A percentile compares a stretch with the other conserved stretches of the same genome.
Conservation (phyloP, 92 coral and sea anemone genomes). For the Pocillopora grandis region DNA sequence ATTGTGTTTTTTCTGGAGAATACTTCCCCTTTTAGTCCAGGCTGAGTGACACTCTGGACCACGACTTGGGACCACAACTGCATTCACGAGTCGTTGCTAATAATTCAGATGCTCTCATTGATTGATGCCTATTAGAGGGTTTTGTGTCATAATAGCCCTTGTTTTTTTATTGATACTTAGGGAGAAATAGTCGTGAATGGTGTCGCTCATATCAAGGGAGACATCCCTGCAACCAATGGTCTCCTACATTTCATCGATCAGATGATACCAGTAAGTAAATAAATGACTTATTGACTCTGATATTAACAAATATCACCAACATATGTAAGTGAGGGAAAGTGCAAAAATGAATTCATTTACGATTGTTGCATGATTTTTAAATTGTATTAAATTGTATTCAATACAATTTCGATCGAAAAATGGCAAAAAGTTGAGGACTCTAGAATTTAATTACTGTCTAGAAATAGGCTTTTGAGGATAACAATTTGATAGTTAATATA, state of each 20-base stretch:
- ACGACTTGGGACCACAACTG: too few relatives aligned
- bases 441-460: too few relatives aligned
- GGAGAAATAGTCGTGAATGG: constrained; percentile 69
- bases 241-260: constrained; percentile 83
- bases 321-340: too few relatives aligned
- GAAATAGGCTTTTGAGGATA: not conserved
- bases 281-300: not conserved
- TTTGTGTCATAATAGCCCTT: not conserved
- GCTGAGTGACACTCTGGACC: too few relatives aligned
- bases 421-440: too few relatives aligned
- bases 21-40: too few relatives aligned
- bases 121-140: not conserved
- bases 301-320: not conserved
- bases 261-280: constrained; percentile 69
- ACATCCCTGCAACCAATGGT: constrained; percentile 79
- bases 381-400: not conserved
- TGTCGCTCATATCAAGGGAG: constrained; percentile 67
- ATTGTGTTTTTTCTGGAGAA: too few relatives aligned
- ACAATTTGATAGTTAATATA: not conserved
- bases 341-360: too few relatives aligned
- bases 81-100: too few relatives aligned
- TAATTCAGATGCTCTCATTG: too few relatives aligned
- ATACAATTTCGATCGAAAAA: too few relatives aligned
- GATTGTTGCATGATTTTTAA: not conserved
- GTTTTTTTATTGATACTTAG: constrained; percentile 31